Evolutionary conservation across 2,888 invertebrate genomes (phyloP), one percentile per base, ranked within the genome.

Genomic region (Nemapogon koenigi): DNA sequence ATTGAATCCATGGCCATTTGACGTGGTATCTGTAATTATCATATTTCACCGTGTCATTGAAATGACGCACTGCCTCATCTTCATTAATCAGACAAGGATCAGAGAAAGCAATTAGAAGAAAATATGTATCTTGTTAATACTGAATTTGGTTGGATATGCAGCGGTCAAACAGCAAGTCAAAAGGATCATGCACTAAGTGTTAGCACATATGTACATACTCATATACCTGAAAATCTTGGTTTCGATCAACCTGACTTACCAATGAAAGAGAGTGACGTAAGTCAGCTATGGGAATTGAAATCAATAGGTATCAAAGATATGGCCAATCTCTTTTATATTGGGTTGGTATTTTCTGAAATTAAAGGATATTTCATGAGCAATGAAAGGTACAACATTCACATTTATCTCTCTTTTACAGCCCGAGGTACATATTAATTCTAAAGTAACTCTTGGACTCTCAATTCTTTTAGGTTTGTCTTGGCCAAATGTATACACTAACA

Each of bases 261-360:
- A 7, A 22, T 22, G 7, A 22, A 10, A 22, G 22, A 22, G 10
- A 10, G 10, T 22, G 10, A 22, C 22, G 10, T 48, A 1, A 42
- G 39, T 14, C 3, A 4, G 1, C 16, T 52, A 16, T 48, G 49
- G 50, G 43, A 44, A 2, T 16, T 52, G 3, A 48, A 52, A 40
- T 19, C 43, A 0, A 51, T 51, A n/a, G 49, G 49, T 4, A 51
- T 52, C 1, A 42, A 19, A 1, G 44, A 48, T 16, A n/a, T n/a
- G n/a, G n/a, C n/a, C n/a, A n/a, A n/a, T n/a, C n/a, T n/a, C n/a
- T n/a, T n/a, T n/a, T n/a, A n/a, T n/a, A n/a, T n/a, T n/a, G n/a
- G n/a, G n/a, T n/a, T n/a, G n/a, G n/a, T n/a, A n/a, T n/a, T n/a
- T n/a, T n/a, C n/a, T n/a, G n/a, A n/a, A n/a, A n/a, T n/a, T n/a